Conservation (phyloP, 2,113 vertebrate genomes). For the Lepisosteus osseus region DNA sequence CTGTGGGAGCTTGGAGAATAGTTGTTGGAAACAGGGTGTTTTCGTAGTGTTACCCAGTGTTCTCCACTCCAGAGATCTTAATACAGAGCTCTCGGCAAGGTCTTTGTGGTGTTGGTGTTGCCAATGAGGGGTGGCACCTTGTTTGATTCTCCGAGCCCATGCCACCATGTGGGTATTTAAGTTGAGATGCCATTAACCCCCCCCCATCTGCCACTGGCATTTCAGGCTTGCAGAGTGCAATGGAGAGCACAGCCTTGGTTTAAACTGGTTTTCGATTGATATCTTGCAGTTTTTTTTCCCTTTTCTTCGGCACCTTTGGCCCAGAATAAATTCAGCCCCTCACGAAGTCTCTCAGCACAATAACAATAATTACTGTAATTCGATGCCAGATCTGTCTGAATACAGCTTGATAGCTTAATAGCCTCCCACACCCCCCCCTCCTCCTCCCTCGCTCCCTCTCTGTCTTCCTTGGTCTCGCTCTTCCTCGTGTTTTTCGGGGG, state of each 20-base stretch:
- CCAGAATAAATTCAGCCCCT: constrained; percentile 2
- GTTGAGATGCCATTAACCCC: too few relatives aligned
- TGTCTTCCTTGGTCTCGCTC: too few relatives aligned
- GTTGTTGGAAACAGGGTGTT: too few relatives aligned
- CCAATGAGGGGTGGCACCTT: too few relatives aligned
- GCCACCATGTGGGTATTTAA: too few relatives aligned
- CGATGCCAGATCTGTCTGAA: constrained; percentile 11
- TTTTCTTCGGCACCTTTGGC: neutral
- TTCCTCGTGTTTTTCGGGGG: too few relatives aligned
- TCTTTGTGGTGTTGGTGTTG: too few relatives aligned
- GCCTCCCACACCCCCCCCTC: neutral
- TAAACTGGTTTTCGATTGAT: neutral
- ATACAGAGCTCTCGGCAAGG: too few relatives aligned
- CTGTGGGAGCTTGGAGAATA: too few relatives aligned
- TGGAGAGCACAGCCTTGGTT: neutral
- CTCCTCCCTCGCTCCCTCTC: neutral
- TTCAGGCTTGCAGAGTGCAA: neutral
- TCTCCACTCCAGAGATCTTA: too few relatives aligned
- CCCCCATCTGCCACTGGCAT: neutral
- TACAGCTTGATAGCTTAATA: constrained; percentile 22
- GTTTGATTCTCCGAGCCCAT: too few relatives aligned
- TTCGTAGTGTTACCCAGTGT: too few relatives aligned
- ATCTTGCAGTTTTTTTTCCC: neutral
- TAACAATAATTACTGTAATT: constrained; percentile 27
- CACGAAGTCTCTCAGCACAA: constrained; percentile 8